A percentile compares a stretch with the other conserved stretches of the same genome.
These are phyloP conservation scores for Notodonta ziczac DNA, from an alignment of 2,888 invertebrate genomes.

Conservation along the genomic window DNA sequence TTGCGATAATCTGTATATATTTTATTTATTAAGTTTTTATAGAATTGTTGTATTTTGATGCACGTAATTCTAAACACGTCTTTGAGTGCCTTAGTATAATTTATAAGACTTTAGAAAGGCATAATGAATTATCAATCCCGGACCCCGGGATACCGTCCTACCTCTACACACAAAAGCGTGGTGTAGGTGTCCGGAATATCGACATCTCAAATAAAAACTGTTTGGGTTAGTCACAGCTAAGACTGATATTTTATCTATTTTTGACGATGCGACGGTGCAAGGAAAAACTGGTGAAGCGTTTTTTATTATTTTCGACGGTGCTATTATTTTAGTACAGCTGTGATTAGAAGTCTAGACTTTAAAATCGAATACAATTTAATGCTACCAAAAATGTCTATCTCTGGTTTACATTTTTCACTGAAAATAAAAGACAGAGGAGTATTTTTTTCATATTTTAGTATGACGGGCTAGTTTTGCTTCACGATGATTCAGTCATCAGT, in stretches of 20 bases:
- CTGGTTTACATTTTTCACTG: no score
- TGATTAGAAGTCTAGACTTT: slow-evolving; percentile 7
- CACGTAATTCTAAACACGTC: no score
- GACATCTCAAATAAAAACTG: slow-evolving; percentile 28
- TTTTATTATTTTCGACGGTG: neutral
- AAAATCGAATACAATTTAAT: slow-evolving; percentile 1
- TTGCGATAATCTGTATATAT: no score
- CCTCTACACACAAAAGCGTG: slow-evolving; percentile 12
- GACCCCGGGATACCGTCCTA: neutral
- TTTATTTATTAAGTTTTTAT: no score
- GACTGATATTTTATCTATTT: neutral
- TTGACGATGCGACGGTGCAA: neutral
- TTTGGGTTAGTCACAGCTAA: slow-evolving; percentile 4
- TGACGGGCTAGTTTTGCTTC: no score
- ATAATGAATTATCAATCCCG: neutral
- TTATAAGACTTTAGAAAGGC: no score
- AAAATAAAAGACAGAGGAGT: no score
- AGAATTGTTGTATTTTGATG: no score
- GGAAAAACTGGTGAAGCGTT: slow-evolving; percentile 3
- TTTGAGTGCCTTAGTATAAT: no score
- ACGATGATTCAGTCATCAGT: no score
- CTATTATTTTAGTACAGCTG: neutral
- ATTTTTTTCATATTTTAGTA: no score
- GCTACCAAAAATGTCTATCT: neutral
- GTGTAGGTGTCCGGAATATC: slow-evolving; percentile 23